Percentiles rank a stretch among this genome's conserved stretches.
phyloP scores from a whole-genome alignment of 2,888 invertebrate species.

The Meghimatium bilineatum region DNA sequence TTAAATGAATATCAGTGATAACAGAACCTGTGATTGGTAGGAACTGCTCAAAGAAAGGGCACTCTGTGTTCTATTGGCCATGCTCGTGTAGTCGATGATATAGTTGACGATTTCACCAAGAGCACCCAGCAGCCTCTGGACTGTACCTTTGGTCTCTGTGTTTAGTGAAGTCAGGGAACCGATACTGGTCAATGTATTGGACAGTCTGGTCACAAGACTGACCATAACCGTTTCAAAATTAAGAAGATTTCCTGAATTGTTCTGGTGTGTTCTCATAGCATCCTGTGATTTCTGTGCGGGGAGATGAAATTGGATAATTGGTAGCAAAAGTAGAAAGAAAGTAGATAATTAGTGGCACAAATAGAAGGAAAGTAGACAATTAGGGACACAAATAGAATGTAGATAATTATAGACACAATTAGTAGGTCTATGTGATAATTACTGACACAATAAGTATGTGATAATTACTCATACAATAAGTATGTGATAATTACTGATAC shows the following conservation, averaged over 20 bases:
- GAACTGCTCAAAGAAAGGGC: not conserved
- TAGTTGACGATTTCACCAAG: not conserved
- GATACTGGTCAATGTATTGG: not conserved
- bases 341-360: no score
- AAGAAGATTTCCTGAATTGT: constrained; percentile 5
- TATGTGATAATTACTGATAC: no score
- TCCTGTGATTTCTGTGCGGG: constrained; percentile 23
- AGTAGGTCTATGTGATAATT: no score
- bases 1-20: no score
- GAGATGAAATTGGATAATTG: not conserved
- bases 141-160: not conserved
- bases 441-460: no score
- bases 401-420: no score
- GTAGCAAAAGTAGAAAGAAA: no score
- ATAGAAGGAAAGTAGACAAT: no score
- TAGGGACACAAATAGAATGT: no score
- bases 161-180: not conserved
- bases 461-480: no score
- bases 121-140: not conserved
- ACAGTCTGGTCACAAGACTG: not conserved
- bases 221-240: not conserved
- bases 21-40: constrained; percentile 35
- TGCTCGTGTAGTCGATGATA: constrained; percentile 1
- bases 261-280: constrained; percentile 4
- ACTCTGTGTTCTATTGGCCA: not conserved